Percentiles rank a stretch among this genome's conserved stretches.
Evolutionary conservation across 2,888 invertebrate species (phyloP).

Genomic region (Aricia artaxerxes): DNA sequence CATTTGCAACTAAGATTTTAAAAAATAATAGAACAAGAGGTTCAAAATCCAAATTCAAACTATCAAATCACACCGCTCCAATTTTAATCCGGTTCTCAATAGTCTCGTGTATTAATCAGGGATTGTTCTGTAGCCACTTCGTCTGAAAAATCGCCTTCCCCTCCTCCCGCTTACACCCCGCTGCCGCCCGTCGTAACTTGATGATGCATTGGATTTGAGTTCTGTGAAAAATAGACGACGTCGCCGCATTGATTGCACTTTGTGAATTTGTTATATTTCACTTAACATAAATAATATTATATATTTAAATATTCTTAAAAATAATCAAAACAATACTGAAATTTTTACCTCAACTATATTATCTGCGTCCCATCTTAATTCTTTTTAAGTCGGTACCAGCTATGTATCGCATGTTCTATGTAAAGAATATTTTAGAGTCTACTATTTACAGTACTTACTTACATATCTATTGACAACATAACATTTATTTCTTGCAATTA

Average conservation of each 20-base stretch:
- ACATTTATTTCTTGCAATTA: too few relatives aligned
- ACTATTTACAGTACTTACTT: too few relatives aligned
- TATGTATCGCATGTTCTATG: too few relatives aligned
- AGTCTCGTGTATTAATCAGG: conserved; percentile 75
- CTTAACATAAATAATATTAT: too few relatives aligned
- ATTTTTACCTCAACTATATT: too few relatives aligned
- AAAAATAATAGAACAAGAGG: neutral
- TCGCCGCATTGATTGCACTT: conserved; percentile 9
- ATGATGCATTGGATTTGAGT: conserved; percentile 64
- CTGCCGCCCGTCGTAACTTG: conserved; percentile 56
- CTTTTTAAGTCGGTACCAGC: too few relatives aligned
- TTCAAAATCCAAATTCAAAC: conserved; percentile 29
- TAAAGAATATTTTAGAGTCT: too few relatives aligned
- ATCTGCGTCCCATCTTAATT: too few relatives aligned
- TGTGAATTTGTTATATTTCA: conserved; percentile 8
- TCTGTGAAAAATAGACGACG: conserved; percentile 32
- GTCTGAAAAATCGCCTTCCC: conserved; percentile 73
- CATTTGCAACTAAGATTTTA: too few relatives aligned
- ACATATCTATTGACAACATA: too few relatives aligned
- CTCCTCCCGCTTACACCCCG: conserved; percentile 47
- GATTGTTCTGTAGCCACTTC: conserved; percentile 68
- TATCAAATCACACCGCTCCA: conserved; percentile 51
- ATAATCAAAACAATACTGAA: too few relatives aligned
- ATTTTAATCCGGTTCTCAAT: conserved; percentile 58
- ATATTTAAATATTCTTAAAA: too few relatives aligned